Conservation (phyloP, 2,888 invertebrate genomes). For the Eulithis prunata region DNA sequence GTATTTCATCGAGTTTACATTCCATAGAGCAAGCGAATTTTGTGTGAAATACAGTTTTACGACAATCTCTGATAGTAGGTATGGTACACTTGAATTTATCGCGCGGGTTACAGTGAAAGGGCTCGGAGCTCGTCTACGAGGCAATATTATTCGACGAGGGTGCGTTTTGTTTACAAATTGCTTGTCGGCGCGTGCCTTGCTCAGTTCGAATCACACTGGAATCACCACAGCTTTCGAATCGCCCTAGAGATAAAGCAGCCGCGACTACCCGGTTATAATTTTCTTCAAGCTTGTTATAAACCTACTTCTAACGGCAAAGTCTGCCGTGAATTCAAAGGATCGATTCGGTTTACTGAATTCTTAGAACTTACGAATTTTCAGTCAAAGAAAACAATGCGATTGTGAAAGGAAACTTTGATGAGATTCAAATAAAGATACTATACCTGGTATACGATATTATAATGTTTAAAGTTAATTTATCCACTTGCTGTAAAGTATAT, state of each 20-base stretch:
- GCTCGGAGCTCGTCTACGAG: slow-evolving; percentile 59
- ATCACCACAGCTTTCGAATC: slow-evolving; percentile 48
- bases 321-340: slow-evolving; percentile 58
- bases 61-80: slow-evolving; percentile 63
- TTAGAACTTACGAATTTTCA: slow-evolving; percentile 38
- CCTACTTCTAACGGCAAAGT: slow-evolving; percentile 60
- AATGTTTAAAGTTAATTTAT: too few species aligned
- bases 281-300: slow-evolving; percentile 65
- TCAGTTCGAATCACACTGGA: slow-evolving; percentile 59
- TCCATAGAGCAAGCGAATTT: slow-evolving; percentile 33
- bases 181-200: slow-evolving; percentile 68
- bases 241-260: slow-evolving; percentile 59
- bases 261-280: slow-evolving; percentile 69
- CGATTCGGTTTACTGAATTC: slow-evolving; percentile 62
- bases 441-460: too few species aligned
- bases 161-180: slow-evolving; percentile 82
- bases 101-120: slow-evolving; percentile 63
- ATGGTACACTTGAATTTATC: slow-evolving; percentile 69
- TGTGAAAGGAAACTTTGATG: slow-evolving; percentile 34
- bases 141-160: slow-evolving; percentile 71
- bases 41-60: slow-evolving; percentile 54
- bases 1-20: slow-evolving; percentile 35
- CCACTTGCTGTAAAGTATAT: too few species aligned
- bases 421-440: not conserved
- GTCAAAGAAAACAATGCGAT: slow-evolving; percentile 34